Evolutionary conservation across 2,797 vertebrate species (phyloP).

Genomic region (Heliangelus exortis): DNA sequence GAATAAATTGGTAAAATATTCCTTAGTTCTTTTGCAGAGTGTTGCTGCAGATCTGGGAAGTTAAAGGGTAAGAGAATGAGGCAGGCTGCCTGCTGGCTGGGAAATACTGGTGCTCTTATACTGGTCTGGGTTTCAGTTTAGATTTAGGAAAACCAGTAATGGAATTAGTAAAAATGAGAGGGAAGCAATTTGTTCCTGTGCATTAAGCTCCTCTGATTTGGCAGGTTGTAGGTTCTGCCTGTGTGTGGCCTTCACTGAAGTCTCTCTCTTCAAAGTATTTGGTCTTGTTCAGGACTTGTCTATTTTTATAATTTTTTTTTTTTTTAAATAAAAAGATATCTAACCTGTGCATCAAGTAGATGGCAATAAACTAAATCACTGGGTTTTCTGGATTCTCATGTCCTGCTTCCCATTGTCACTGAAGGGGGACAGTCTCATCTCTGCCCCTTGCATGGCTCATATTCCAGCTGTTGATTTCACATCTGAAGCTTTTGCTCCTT

Average conservation of each 20-base stretch:
- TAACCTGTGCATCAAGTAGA: not conserved
- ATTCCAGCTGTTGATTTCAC: not conserved
- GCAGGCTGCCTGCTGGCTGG: not conserved
- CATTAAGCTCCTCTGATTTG: not conserved
- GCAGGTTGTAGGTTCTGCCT: not conserved
- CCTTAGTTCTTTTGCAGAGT: not conserved
- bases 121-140: not conserved
- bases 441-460: not conserved
- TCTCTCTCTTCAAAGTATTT: not conserved
- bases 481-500: not conserved
- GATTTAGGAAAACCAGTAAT: not conserved
- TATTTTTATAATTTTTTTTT: not conserved
- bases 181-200: not conserved
- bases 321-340: not conserved
- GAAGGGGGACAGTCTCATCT: not conserved
- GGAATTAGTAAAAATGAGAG: not conserved
- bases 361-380: not conserved
- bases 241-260: not conserved
- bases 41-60: not conserved
- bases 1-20: not conserved
- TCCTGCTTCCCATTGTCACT: not conserved
- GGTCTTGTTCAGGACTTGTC: not conserved
- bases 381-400: not conserved
- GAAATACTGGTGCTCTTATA: accelerated
- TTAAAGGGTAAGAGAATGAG: not conserved